Conservation (phyloP, 2,113 vertebrate species). For the Calidris pygmaea region DNA sequence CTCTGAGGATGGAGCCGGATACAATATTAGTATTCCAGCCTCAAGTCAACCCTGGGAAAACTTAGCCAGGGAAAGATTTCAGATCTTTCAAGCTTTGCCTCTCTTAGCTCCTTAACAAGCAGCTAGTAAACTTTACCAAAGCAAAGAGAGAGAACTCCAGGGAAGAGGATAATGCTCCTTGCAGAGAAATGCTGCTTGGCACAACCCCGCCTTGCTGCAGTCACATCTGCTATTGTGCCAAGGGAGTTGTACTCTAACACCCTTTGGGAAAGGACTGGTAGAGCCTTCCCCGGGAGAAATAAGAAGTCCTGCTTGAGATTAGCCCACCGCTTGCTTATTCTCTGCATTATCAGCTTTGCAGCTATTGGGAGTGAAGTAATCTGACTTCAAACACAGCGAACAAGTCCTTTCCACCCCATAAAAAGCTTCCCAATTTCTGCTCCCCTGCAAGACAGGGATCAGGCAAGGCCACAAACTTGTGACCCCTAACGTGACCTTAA, state of each 20-base stretch:
- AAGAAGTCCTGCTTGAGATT: conserved; percentile 15
- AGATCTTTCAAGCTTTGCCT: conserved; percentile 39
- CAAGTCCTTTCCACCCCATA: conserved; percentile 36
- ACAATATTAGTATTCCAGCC: conserved; percentile 48
- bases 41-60: conserved; percentile 49
- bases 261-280: conserved; percentile 22
- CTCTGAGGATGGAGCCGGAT: neutral
- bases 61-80: conserved; percentile 33
- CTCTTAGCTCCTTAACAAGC: conserved; percentile 47
- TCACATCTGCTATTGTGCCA: neutral
- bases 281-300: neutral
- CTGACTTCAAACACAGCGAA: conserved; percentile 29
- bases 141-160: conserved; percentile 25
- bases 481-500: conserved; percentile 38
- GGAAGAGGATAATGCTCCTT: conserved; percentile 2
- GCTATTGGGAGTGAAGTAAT: conserved; percentile 40
- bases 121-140: conserved; percentile 59
- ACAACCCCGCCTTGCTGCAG: conserved; percentile 10
- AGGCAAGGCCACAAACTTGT: conserved; percentile 51
- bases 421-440: neutral
- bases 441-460: conserved; percentile 27
- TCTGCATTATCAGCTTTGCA: conserved; percentile 1
- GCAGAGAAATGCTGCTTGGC: conserved; percentile 11
- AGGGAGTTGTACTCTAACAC: neutral
- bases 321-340: conserved; percentile 22